These are phyloP conservation scores for Pemphigus obesinymphae DNA, from an alignment of 1,140 invertebrate genomes.

Conservation along the genomic window DNA sequence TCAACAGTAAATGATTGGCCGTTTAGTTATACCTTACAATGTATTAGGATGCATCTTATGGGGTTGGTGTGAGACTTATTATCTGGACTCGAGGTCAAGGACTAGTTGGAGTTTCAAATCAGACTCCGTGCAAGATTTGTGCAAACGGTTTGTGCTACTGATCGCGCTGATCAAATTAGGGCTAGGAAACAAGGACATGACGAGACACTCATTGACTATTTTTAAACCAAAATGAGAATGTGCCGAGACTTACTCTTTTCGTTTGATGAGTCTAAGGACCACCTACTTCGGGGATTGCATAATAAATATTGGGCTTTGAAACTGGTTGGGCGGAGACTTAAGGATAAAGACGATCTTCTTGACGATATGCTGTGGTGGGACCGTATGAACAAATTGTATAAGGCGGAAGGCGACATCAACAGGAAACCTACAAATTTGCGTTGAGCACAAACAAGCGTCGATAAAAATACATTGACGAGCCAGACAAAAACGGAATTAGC, in stretches of 20 bases:
- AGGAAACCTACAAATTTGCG: no score
- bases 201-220: not conserved
- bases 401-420: no score
- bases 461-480: not conserved
- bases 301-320: not conserved
- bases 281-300: not conserved
- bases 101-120: not conserved
- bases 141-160: not conserved
- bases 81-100: not conserved
- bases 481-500: no score
- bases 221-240: not conserved
- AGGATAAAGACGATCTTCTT: not conserved
- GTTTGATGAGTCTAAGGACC: not conserved
- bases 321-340: not conserved
- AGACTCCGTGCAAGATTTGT: not conserved
- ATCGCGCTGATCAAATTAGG: not conserved
- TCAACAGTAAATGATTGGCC: not conserved
- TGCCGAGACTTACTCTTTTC: not conserved
- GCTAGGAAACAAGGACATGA: not conserved
- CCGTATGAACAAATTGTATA: not conserved
- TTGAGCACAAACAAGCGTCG: not conserved
- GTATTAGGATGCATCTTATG: not conserved
- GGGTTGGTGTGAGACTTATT: not conserved
- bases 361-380: not conserved
- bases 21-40: not conserved